These are phyloP conservation scores for Karalla daura DNA, from an alignment of 2,797 vertebrate species.

Conservation along the genomic window DNA sequence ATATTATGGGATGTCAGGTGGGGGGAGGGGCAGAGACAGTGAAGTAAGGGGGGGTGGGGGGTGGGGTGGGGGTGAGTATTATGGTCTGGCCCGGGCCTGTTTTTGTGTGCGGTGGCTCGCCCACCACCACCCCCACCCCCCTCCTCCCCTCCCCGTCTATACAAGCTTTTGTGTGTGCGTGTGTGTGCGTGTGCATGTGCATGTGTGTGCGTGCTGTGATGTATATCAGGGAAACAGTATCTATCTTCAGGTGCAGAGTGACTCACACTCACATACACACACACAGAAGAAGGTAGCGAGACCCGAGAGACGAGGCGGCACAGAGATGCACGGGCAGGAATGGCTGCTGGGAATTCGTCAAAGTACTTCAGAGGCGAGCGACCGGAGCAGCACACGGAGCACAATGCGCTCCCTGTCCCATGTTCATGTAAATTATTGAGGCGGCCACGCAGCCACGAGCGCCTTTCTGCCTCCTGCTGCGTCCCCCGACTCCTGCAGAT, in stretches of 20 bases:
- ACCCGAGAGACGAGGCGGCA: constrained; percentile 32
- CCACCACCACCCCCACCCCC: not conserved
- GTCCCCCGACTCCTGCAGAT: not conserved
- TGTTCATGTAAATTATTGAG: constrained; percentile 57
- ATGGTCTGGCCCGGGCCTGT: constrained; percentile 74
- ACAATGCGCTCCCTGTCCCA: constrained; percentile 37
- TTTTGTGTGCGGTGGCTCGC: constrained; percentile 57
- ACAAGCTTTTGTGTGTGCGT: constrained; percentile 7
- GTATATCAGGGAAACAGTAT: constrained; percentile 49
- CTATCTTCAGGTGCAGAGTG: constrained; percentile 63
- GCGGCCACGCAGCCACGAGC: constrained; percentile 10
- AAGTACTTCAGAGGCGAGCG: constrained; percentile 47
- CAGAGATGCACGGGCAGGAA: constrained; percentile 34
- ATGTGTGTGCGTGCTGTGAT: constrained; percentile 17
- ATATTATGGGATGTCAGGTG: constrained; percentile 83
- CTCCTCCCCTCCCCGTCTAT: not conserved
- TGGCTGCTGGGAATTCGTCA: constrained; percentile 55
- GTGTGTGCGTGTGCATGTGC: constrained; percentile 3
- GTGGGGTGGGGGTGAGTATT: constrained; percentile 58
- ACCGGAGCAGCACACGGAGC: constrained; percentile 25
- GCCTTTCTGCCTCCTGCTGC: constrained; percentile 12
- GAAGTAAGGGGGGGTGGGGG: constrained; percentile 40
- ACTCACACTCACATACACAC: too few relatives aligned
- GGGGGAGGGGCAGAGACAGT: constrained; percentile 73
- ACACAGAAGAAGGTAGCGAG: constrained; percentile 12